Evolutionary conservation across 2,113 vertebrate species (phyloP), one percentile per base, ranked within the genome.

Genomic region (Podilymbus podiceps): DNA sequence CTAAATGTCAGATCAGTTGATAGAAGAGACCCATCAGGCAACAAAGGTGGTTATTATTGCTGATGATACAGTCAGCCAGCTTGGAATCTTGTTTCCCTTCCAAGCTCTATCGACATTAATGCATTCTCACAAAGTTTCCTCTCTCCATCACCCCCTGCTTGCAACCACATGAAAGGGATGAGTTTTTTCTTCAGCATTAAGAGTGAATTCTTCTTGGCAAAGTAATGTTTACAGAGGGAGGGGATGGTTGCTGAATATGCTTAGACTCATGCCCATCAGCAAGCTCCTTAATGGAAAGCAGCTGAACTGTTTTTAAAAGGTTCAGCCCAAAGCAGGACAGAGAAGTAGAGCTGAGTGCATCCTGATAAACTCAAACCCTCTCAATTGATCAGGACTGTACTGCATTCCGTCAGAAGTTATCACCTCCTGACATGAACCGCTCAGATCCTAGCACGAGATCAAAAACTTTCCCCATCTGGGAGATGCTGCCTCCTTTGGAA

Each of bases 51-150:
- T 11, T 79, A 74, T 90, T 83, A 55, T 20, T 73, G 83, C 78
- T 82, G 87, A 31, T 13, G 72, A 52, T 25, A 74, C 35, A 64
- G 38, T 69, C 76, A 89, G 88, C 77, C 92, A 75, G 81, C 58
- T 30, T 79, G 94, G 96, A 93, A 96, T 95, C 78, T 69, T 7
- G 46, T 47, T 85, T 83, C 59, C 81, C 15, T 92, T 87, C 94
- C 96, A 89, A 95, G 60, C 58, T 55, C 71, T 75, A 50, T 55
- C 2, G 6, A 82, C 89, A 90, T 35, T 31, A 87, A 71, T 3
- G 31, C 5, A 7, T 33, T 89, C 83, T 35, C 85, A 64, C 78
- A 49, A 50, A 85, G 24, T 62, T 56, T 21, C 46, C 67, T 49
- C 88, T 67, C 85, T 85, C 75, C 89, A 80, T 30, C 92, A 87